phyloP scores from a whole-genome alignment of 2,888 invertebrate species.

The Ophraella communa region DNA sequence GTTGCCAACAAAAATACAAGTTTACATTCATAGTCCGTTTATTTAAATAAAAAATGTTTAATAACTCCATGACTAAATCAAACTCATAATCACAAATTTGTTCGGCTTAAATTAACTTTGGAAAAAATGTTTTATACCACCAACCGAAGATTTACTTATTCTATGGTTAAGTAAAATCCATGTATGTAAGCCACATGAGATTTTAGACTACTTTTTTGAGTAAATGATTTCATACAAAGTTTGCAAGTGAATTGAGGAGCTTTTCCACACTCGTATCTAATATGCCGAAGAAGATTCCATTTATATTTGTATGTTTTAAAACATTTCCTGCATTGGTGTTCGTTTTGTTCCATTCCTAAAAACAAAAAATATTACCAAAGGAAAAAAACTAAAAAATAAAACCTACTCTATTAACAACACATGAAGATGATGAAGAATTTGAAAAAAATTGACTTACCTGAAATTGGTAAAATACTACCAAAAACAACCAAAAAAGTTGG shows the following conservation, averaged over 20 bases:
- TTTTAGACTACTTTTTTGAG: slow-evolving; percentile 46
- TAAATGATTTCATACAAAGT: slow-evolving; percentile 47
- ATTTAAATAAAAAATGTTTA: no score
- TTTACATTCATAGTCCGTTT: no score
- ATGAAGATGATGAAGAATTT: no score
- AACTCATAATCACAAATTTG: no score
- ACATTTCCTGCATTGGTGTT: slow-evolving; percentile 38
- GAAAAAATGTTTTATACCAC: no score
- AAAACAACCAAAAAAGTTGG: no score
- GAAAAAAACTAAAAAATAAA: background rate
- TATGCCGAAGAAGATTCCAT: slow-evolving; percentile 62
- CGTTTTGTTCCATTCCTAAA: slow-evolving; percentile 10
- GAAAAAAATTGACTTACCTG: no score
- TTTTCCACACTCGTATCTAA: slow-evolving; percentile 68
- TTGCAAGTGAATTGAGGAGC: slow-evolving; percentile 48
- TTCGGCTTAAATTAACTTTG: no score
- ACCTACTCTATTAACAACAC: no score
- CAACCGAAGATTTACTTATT: slow-evolving; percentile 22
- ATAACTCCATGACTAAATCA: no score
- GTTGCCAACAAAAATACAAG: no score
- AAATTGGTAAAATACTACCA: no score
- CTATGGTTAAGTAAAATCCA: slow-evolving; percentile 38
- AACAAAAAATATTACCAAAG: slow-evolving; percentile 12
- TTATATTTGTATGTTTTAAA: slow-evolving; percentile 46
- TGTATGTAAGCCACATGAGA: slow-evolving; percentile 42